Evolutionary conservation across 2,113 vertebrate species (phyloP), one percentile per base, ranked within the genome.

Genomic region (Cyphomyrus plagiostoma): DNA sequence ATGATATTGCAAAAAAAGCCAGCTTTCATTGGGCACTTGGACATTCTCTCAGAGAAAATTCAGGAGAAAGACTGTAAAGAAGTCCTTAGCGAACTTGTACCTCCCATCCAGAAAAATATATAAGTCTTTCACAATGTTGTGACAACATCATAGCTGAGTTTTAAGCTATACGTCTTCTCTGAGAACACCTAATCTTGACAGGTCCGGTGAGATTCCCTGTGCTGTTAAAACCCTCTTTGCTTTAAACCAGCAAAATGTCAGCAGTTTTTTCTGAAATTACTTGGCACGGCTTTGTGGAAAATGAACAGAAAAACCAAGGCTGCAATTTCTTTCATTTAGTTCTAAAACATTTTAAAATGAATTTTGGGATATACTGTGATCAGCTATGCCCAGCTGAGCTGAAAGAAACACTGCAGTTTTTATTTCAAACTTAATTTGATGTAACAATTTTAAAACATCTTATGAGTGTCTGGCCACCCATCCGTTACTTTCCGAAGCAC

Each of bases 1-100:
- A 80, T 93, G 52, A 80, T 50, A 90, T 90, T 91, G 21, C 9
- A 46, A 84, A n/a, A 52, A 52, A 87, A 13, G 15, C 26, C 45
- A 53, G n/a, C 11, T 30, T 7, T 26, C 46, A 87, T 42, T 53
- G 19, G 50, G 30, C 85, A 53, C 85, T 50, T 53, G 4, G 6
- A 52, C 30, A 7, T 56, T 17, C 30, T 48, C 9, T 52, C 19
- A 87, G 50, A 50, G 26, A 53, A 1, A 52, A 19, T 87, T 84
- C 82, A 84, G 9, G 82, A 19, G 17, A 42, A 17, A 82, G 19
- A 26, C 46, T 56, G 6, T 53, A 30, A 53, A n/a, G 50, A 56
- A 53, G n/a, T 30, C 46, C 84, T 86, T 30, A 48, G 48, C 0
- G n/a, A 48, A 86, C 45, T 50, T 66, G 10, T 26, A 30, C 23